Conservation (phyloP, 1,140 invertebrate species). For the Lineus longissimus region DNA sequence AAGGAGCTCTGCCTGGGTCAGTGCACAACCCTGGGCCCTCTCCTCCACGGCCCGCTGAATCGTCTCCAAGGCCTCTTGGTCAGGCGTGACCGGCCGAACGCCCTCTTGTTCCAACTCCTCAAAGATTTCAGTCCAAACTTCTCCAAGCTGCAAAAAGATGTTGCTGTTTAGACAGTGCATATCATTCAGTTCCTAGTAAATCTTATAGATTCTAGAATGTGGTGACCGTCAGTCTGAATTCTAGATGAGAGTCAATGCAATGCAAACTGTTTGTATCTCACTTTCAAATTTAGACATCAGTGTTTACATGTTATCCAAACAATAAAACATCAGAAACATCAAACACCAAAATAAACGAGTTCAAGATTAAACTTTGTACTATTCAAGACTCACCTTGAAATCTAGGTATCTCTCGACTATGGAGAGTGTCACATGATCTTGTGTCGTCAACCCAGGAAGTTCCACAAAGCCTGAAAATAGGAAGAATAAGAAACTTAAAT, state of each 20-base stretch:
- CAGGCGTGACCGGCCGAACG: constrained; percentile 48
- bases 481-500: not conserved
- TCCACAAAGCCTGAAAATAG: constrained; percentile 45
- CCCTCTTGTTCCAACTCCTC: constrained; percentile 46
- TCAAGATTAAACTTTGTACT: too few species aligned
- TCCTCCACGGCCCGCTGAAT: constrained; percentile 47
- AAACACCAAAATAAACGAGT: too few species aligned
- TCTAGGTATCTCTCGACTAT: constrained; percentile 54
- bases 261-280: too few species aligned
- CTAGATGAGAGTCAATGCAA: too few species aligned
- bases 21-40: constrained; percentile 39
- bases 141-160: constrained; percentile 43
- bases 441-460: constrained; percentile 46
- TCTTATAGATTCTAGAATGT: too few species aligned
- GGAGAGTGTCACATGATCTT: constrained; percentile 52
- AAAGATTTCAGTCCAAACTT: constrained; percentile 52
- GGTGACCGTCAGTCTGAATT: too few species aligned
- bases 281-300: too few species aligned
- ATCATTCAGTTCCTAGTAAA: not conserved
- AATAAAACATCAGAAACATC: too few species aligned
- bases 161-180: too few species aligned
- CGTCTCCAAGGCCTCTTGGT: constrained; percentile 50
- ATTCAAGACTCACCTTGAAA: constrained; percentile 50
- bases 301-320: too few species aligned
- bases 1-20: constrained; percentile 46